Evolutionary conservation across 2,888 invertebrate species (phyloP).

Genomic region (Amaurobius ferox): DNA sequence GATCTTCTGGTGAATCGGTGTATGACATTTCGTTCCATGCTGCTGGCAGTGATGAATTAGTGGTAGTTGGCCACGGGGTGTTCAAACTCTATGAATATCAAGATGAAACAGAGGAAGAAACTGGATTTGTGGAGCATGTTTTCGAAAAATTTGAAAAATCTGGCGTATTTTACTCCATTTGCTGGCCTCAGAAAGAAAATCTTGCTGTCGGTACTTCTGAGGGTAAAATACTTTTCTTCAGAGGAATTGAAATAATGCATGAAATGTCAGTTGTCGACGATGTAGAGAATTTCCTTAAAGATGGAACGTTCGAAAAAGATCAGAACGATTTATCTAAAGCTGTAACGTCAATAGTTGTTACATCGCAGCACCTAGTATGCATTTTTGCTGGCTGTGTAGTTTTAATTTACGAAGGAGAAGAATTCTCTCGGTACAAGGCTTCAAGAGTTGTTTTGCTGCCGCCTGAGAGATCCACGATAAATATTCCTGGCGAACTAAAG

Average conservation of each 20-base stretch:
- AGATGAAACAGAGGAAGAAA: background rate
- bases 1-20: background rate
- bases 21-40: conserved; percentile 46
- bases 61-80: conserved; percentile 35
- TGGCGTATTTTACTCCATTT: conserved; percentile 22
- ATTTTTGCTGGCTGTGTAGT: conserved; percentile 10
- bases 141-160: conserved; percentile 49
- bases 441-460: conserved; percentile 13
- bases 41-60: conserved; percentile 30
- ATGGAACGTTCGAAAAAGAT: too few species aligned
- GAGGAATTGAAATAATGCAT: conserved; percentile 37
- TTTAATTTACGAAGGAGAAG: conserved; percentile 26
- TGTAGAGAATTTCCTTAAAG: background rate
- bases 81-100: conserved; percentile 49
- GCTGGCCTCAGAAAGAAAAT: conserved; percentile 54
- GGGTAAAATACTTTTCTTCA: conserved; percentile 40
- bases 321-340: background rate
- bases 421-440: conserved; percentile 15
- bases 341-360: background rate
- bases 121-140: conserved; percentile 15
- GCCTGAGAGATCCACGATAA: background rate
- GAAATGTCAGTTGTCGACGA: conserved; percentile 16
- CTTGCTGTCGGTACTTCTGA: conserved; percentile 30
- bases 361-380: conserved; percentile 15
- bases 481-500: conserved; percentile 7